Base-by-base conservation (phyloP, 2,113 vertebrate genomes). In the Cinclus mexicanus region DNA sequence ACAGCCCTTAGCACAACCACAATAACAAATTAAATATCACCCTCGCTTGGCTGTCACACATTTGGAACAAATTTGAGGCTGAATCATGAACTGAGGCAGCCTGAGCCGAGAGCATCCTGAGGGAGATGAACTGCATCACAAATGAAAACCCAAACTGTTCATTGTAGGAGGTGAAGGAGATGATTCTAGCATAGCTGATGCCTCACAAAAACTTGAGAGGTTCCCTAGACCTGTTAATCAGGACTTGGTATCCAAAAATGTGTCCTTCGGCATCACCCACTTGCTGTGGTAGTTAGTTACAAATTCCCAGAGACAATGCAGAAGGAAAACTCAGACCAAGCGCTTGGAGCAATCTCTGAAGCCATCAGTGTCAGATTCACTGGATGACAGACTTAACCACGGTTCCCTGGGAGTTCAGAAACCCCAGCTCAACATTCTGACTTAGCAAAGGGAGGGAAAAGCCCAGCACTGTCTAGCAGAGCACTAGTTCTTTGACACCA, bases 31-130 rank as follows among this genome's bases (percentile, higher is more conserved):
- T 84, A 82, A 94, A 55, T 11, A 47, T 74, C 68, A 52, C 46
- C 8, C 3, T 69, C 3, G 15, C 53, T 75, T 41, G 35, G 20
- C 37, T 83, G 72, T 56, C 87, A 75, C 41, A 39, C 65, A 95
- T 94, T 87, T 68, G 61, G 83, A 92, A 87, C 26, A 68, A 41
- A 94, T 90, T 94, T 97, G 60, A 64, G 77, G 33, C 35, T 71
- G 41, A 91, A 61, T 68, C 29, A 70, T 53, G 49, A 67, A 16
- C 46, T 65, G 33, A 69, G 59, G 20, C 49, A 88, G 49, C 11
- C 37, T 93, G 57, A 87, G n/a, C 22, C 93, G 49, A 3, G 5
- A 53, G 14, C 31, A 57, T 71, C 78, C 61, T 76, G 39, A 69
- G 50, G 31, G 31, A 89, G 28, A 83, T 63, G 61, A 69, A 29